A percentile compares a stretch with the other conserved stretches of the same genome.
These are phyloP conservation scores for Palythoa caribaeorum DNA, from an alignment of 92 coral and sea anemone species.

Conservation along the genomic window DNA sequence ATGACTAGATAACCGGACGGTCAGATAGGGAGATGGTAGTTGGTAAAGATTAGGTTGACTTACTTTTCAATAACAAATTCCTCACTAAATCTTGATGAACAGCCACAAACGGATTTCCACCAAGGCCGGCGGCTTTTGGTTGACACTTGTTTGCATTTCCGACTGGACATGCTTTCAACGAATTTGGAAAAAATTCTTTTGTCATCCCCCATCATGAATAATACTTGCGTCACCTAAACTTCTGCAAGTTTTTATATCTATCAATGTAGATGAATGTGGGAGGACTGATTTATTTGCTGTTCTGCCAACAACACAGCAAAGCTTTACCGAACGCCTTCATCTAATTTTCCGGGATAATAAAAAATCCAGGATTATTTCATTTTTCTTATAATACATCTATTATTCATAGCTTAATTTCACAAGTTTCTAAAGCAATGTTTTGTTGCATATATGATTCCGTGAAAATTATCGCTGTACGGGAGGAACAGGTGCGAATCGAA, in stretches of 20 bases:
- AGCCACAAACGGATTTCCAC: conserved; percentile 28
- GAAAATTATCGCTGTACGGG: neutral
- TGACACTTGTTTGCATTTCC: conserved; percentile 30
- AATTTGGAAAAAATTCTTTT: neutral
- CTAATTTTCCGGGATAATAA: neutral
- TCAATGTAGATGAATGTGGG: too few species aligned
- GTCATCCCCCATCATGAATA: neutral
- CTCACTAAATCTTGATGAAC: conserved; percentile 27
- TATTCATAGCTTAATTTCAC: conserved; percentile 8
- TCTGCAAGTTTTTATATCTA: neutral
- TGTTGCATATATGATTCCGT: neutral
- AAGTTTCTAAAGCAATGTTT: neutral
- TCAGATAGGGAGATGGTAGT: neutral
- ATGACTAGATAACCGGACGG: neutral
- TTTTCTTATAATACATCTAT: neutral
- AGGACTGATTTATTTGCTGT: neutral
- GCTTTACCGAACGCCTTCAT: neutral
- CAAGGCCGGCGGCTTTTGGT: conserved; percentile 4
- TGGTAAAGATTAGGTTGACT: neutral
- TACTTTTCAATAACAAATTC: conserved; percentile 36
- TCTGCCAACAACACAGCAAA: neutral
- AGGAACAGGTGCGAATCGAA: conserved; percentile 16
- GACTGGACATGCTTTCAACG: conserved; percentile 7
- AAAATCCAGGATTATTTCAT: neutral
- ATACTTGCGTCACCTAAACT: neutral